Evolutionary conservation across 2,797 vertebrate genomes (phyloP).

Genomic region (Catostomus latipinnis): DNA sequence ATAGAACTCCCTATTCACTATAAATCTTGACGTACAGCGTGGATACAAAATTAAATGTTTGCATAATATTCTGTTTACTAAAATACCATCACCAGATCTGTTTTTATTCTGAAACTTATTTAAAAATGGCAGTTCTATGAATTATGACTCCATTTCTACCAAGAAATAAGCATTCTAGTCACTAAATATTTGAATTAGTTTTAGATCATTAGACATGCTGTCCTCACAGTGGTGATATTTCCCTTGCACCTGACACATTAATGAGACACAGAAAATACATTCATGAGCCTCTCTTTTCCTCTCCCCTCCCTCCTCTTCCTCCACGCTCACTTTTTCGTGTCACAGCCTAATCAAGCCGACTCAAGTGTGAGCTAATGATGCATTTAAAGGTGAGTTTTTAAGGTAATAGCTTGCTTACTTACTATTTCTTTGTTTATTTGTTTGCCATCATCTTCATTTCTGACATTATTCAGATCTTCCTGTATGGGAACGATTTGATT

Average conservation of each 20-base stretch:
- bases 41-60: too few species aligned
- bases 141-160: too few species aligned
- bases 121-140: too few species aligned
- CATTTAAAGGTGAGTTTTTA: background rate
- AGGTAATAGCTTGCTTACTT: constrained; percentile 7
- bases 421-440: constrained; percentile 30
- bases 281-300: constrained; percentile 27
- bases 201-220: constrained; percentile 44
- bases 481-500: constrained; percentile 24
- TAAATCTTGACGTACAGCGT: too few species aligned
- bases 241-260: constrained; percentile 53
- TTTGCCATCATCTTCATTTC: constrained; percentile 36
- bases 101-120: too few species aligned
- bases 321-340: constrained; percentile 72
- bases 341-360: constrained; percentile 80
- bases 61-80: too few species aligned
- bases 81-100: too few species aligned
- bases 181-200: background rate
- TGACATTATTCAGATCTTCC: constrained; percentile 26
- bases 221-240: constrained; percentile 40
- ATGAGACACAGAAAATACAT: constrained; percentile 51
- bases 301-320: constrained; percentile 51
- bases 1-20: too few species aligned
- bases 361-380: constrained; percentile 72
- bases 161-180: too few species aligned